Evolutionary conservation across 2,113 vertebrate species (phyloP).

Genomic region (Proterorhinus semilunaris): DNA sequence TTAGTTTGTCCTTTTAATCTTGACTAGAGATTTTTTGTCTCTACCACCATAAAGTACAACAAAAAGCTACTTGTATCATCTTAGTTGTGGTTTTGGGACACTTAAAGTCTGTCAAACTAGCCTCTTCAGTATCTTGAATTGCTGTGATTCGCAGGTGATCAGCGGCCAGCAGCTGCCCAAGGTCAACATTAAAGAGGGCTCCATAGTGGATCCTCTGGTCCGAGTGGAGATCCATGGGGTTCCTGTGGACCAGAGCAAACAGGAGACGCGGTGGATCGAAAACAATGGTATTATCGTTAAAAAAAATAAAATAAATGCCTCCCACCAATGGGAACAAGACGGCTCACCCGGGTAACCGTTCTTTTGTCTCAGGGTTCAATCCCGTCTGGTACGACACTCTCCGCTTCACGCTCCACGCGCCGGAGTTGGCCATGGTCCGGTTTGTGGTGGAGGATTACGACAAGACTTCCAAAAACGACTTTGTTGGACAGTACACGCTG

Average conservation of each 20-base stretch:
- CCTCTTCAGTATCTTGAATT: too few species aligned
- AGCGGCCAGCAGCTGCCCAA: slow-evolving; percentile 95
- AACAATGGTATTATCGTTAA: slow-evolving; percentile 84
- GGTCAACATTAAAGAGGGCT: slow-evolving; percentile 85
- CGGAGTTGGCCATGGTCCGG: slow-evolving; percentile 86
- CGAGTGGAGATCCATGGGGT: slow-evolving; percentile 90
- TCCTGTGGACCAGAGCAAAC: slow-evolving; percentile 78
- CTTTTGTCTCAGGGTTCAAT: slow-evolving; percentile 84
- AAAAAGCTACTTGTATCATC: too few species aligned
- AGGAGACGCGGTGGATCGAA: slow-evolving; percentile 90
- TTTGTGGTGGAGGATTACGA: slow-evolving; percentile 95
- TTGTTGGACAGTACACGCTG: slow-evolving; percentile 90
- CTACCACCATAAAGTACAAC: too few species aligned
- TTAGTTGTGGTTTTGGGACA: too few species aligned
- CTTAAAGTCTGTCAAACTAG: too few species aligned
- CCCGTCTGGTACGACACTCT: slow-evolving; percentile 88
- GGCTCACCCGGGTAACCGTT: too few species aligned
- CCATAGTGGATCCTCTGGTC: slow-evolving; percentile 90
- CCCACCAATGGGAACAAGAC: too few species aligned
- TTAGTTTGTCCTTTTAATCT: too few species aligned
- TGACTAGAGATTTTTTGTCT: too few species aligned
- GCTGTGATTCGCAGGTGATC: slow-evolving; percentile 81
- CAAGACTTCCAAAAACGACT: slow-evolving; percentile 89
- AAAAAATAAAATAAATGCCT: too few species aligned
- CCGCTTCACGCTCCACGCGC: slow-evolving; percentile 83